Evolutionary conservation across 2,113 vertebrate genomes (phyloP).

Genomic region (Aptenodytes patagonicus): DNA sequence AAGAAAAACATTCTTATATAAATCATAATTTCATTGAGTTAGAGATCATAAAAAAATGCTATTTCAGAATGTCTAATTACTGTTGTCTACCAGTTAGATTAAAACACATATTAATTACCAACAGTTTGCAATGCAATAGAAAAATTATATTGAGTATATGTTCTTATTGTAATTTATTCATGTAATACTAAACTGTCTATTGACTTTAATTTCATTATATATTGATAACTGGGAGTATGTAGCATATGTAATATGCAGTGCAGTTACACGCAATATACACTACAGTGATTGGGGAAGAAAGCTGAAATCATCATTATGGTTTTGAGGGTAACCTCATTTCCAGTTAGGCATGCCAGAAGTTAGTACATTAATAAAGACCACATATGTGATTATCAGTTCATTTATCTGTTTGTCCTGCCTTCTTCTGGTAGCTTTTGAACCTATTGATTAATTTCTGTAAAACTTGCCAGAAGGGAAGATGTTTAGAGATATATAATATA

Average conservation of each 20-base stretch:
- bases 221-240: not conserved
- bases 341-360: not conserved
- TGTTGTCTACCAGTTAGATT: not conserved
- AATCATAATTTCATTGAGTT: not conserved
- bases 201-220: not conserved
- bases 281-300: not conserved
- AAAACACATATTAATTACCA: not conserved
- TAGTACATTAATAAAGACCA: not conserved
- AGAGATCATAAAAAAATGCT: not conserved
- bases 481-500: not conserved
- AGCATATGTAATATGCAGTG: not conserved
- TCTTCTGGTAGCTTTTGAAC: not conserved
- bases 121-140: not conserved
- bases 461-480: not conserved
- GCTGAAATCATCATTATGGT: not conserved
- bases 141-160: not conserved
- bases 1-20: not conserved
- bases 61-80: not conserved
- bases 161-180: not conserved
- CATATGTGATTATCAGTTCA: not conserved
- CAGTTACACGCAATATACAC: not conserved
- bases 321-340: not conserved
- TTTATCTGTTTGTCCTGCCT: not conserved
- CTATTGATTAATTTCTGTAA: not conserved
- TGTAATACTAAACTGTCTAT: not conserved